Conservation (phyloP, 2,113 vertebrate species). For the Halcyon senegalensis region DNA sequence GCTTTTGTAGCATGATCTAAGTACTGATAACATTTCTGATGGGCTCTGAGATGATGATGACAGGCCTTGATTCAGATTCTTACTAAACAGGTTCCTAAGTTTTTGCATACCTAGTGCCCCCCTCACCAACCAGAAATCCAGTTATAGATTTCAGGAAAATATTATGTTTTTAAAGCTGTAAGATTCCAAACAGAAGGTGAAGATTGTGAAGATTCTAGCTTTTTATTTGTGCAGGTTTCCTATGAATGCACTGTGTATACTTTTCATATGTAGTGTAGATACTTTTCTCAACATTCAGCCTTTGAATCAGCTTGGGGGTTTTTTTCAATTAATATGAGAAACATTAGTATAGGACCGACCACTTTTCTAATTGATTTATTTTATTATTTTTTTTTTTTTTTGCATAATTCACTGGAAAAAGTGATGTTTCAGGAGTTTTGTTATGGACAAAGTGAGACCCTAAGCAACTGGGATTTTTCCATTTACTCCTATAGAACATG, state of each 20-base stretch:
- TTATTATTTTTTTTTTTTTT: background rate
- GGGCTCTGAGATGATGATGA: background rate
- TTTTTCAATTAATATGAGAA: background rate
- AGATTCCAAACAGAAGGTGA: background rate
- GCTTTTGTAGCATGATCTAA: background rate
- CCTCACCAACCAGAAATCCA: background rate
- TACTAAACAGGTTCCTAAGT: background rate
- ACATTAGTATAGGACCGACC: accelerated
- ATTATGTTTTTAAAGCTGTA: background rate
- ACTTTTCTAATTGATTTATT: background rate
- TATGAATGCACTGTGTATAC: background rate
- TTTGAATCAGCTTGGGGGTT: background rate
- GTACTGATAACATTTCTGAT: background rate
- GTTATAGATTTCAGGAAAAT: background rate
- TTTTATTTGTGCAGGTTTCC: background rate
- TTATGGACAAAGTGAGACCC: background rate
- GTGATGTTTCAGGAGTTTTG: background rate
- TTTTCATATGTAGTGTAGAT: background rate
- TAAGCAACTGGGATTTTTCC: background rate
- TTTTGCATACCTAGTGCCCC: background rate
- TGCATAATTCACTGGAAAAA: background rate
- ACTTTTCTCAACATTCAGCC: background rate
- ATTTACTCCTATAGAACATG: background rate
- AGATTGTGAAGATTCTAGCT: background rate
- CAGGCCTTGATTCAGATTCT: background rate